Percentiles rank a stretch among this genome's conserved stretches.
phyloP scores from a whole-genome alignment of 2,113 vertebrate genomes.

The Colossoma macropomum region DNA sequence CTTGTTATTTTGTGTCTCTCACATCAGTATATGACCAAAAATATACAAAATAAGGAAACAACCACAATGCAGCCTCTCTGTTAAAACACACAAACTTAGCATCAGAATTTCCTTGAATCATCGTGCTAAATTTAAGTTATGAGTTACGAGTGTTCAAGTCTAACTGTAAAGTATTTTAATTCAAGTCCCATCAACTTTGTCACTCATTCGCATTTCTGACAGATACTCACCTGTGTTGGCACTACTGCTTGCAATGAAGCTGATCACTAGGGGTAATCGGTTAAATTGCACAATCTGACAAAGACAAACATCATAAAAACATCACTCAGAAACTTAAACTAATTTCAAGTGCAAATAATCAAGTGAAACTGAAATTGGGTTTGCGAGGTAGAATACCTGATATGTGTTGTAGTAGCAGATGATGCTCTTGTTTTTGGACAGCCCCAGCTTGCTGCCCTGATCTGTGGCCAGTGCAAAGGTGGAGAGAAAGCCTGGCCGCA shows the following conservation, averaged over 20 bases:
- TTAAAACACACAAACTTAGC: neutral
- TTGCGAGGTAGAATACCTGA: constrained; percentile 78
- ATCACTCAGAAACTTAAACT: neutral
- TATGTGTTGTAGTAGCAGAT: constrained; percentile 98
- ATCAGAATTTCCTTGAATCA: neutral
- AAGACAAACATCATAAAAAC: constrained; percentile 36
- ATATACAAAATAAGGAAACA: neutral
- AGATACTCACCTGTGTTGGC: constrained; percentile 90
- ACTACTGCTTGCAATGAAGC: constrained; percentile 93
- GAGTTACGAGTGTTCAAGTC: neutral
- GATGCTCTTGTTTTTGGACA: constrained; percentile 99
- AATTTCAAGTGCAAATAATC: neutral
- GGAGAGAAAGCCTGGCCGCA: constrained; percentile 92
- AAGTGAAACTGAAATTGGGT: neutral
- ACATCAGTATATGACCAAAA: too few relatives aligned
- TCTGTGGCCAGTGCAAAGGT: constrained; percentile 97
- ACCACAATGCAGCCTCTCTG: neutral
- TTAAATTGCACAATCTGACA: constrained; percentile 94
- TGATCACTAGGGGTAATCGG: constrained; percentile 94
- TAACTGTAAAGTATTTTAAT: too few relatives aligned
- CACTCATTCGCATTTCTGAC: neutral
- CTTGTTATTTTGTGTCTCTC: too few relatives aligned
- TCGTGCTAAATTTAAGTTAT: neutral
- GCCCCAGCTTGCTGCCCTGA: constrained; percentile 96
- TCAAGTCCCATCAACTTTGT: too few relatives aligned